These are phyloP conservation scores for Hydrochoerus hydrochaeris DNA, from an alignment of 2,113 vertebrate species.

Conservation along the genomic window DNA sequence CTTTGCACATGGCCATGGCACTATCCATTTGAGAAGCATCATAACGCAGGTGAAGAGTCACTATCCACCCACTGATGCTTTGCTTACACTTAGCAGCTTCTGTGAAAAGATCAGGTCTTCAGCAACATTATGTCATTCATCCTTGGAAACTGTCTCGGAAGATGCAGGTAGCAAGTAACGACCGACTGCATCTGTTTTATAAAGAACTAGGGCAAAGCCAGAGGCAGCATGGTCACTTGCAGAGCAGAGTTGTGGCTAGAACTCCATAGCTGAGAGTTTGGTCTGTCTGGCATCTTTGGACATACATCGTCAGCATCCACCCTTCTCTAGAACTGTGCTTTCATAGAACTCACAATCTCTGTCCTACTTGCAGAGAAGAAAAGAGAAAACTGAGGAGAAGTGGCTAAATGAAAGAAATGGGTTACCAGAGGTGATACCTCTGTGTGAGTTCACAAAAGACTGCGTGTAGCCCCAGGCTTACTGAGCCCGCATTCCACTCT, in stretches of 20 bases:
- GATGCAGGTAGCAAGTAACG: neutral
- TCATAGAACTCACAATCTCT: neutral
- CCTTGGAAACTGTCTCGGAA: neutral
- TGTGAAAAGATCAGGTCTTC: slow-evolving; percentile 34
- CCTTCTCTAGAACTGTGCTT: neutral
- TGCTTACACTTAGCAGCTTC: slow-evolving; percentile 54
- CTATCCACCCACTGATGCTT: neutral
- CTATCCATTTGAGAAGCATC: neutral
- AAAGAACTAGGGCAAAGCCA: neutral
- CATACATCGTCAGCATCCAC: fast-evolving
- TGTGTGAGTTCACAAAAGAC: neutral
- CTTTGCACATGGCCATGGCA: neutral
- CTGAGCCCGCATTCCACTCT: no score
- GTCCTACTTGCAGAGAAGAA: neutral
- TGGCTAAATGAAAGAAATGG: neutral
- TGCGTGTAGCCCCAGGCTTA: fast-evolving
- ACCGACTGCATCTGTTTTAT: neutral
- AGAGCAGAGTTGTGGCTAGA: neutral
- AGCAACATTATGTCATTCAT: slow-evolving; percentile 45
- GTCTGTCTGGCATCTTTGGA: neutral
- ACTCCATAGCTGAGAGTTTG: fast-evolving
- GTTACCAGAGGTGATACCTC: neutral
- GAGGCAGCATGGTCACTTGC: neutral
- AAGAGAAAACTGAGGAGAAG: neutral
- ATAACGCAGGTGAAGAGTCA: slow-evolving; percentile 18